Conservation (phyloP, 2,797 vertebrate genomes). For the Coendou prehensilis region DNA sequence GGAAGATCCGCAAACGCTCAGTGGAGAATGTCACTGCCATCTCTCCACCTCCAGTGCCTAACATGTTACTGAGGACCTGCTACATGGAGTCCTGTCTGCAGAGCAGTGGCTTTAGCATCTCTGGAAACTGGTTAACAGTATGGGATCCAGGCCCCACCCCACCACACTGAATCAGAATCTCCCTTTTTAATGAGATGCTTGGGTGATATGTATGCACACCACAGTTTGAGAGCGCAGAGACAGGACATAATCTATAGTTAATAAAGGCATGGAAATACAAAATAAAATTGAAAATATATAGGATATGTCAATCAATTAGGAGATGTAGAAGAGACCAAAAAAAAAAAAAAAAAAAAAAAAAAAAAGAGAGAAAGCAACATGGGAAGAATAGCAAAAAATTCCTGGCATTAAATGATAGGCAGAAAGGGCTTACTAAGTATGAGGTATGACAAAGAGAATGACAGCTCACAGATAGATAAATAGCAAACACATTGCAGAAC, state of each 20-base stretch:
- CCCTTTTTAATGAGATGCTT: neutral
- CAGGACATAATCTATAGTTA: neutral
- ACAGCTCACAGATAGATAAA: neutral
- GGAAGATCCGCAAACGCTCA: neutral
- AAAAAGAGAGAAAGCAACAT: too few relatives aligned
- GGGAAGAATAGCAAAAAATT: neutral
- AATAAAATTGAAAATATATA: neutral
- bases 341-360: neutral
- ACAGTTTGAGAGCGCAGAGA: neutral
- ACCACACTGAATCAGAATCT: neutral
- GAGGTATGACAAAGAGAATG: neutral
- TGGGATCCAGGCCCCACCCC: rapidly evolving
- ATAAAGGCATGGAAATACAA: neutral
- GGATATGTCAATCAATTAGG: neutral
- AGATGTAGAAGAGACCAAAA: neutral
- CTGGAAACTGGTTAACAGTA: neutral
- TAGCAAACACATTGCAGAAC: neutral
- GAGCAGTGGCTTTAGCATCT: neutral
- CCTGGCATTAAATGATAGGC: neutral
- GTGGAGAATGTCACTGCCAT: neutral
- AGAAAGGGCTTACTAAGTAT: neutral
- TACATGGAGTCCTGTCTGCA: neutral
- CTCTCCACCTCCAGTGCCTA: neutral
- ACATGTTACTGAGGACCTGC: neutral
- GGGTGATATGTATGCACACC: neutral